Evolutionary conservation across 2,888 invertebrate species (phyloP), one percentile per base, ranked within the genome.

Genomic region (Lepidochrysops patricia): DNA sequence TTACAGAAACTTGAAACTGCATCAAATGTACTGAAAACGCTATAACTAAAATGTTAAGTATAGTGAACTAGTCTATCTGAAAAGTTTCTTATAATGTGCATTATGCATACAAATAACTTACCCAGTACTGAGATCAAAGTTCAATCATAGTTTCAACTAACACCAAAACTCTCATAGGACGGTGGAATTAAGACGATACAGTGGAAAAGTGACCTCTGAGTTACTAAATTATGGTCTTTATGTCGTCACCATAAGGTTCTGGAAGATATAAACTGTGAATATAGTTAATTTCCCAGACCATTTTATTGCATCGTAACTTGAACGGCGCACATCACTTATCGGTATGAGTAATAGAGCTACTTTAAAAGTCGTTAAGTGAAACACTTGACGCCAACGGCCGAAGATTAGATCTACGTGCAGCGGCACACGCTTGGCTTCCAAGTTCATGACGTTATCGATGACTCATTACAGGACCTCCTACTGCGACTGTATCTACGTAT

Each of bases 301-400:
- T 54, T 29, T 12, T 15, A 54, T 54, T 32, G 29, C 12, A 15
- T 32, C 19, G 32, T 54, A 54, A 54, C 19, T 54, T 54, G 15
- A 32, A 52, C 52, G 52, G 54, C 54, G 23, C 27, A 6, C 19
- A 32, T 54, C 32, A 54, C 54, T 54, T 54, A 54, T 54, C 54
- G 15, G 32, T 29, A 54, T 54, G 32, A 54, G 54, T 54, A 54
- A 54, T 54, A 54, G 54, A 29, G 32, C 32, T 54, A 32, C 54
- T 54, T 54, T 32, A 54, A 54, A 54, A 54, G 54, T 54, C 54
- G 32, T 54, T 54, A 54, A 19, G 54, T 54, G 29, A 54, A 54
- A 54, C 15, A 27, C 54, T 54, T 19, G 54, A 32, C 54, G 19
- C 19, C 19, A 19, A 52, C 26, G n/a, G 29, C 2, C 25, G 19